A percentile compares a stretch with the other conserved stretches of the same genome.
Conservation (phyloP, 2,113 vertebrate genomes). For the Lipotes vexillifer region DNA sequence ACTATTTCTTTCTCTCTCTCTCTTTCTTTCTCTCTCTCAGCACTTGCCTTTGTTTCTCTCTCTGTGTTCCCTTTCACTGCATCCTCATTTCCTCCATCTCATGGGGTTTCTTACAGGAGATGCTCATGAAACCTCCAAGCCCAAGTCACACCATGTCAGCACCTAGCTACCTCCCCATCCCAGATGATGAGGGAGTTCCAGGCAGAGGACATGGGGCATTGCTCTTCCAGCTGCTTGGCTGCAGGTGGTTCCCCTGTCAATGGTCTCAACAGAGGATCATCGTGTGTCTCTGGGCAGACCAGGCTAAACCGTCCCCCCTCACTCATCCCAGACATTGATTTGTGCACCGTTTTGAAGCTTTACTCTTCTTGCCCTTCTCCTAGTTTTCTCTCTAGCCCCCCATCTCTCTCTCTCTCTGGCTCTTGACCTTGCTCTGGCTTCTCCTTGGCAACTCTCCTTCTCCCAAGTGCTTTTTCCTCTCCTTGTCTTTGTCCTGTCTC, state of each 20-base stretch:
- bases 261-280: not conserved
- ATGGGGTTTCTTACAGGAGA: not conserved
- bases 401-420: not conserved
- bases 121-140: not conserved
- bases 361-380: not conserved
- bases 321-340: not conserved
- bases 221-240: not conserved
- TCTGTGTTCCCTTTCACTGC: not conserved
- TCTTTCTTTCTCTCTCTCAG: not conserved
- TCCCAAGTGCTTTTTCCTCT: not conserved
- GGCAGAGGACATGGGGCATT: not conserved
- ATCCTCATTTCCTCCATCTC: not conserved
- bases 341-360: not conserved
- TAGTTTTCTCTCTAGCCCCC: not conserved
- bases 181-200: not conserved
- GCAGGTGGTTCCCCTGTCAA: not conserved
- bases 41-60: not conserved
- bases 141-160: not conserved
- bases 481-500: not conserved
- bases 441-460: not conserved
- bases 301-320: not conserved
- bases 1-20: not conserved
- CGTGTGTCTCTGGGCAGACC: accelerated
- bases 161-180: not conserved
- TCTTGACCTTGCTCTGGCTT: not conserved